These are phyloP conservation scores for Teleiodes luculella DNA, from an alignment of 2,888 invertebrate genomes.

Conservation along the genomic window DNA sequence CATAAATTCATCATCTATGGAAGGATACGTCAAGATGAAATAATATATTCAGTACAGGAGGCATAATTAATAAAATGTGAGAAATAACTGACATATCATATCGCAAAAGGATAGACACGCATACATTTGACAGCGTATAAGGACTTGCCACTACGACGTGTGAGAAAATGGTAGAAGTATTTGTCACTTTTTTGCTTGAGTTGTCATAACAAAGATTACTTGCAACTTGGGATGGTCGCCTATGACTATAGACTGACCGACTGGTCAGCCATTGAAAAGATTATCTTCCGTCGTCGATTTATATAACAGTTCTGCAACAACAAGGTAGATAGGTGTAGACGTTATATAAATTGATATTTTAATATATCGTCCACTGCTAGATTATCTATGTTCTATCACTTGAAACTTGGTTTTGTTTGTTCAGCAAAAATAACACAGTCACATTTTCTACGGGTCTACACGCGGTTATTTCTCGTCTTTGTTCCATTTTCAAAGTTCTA, in stretches of 20 bases:
- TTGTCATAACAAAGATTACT: slow-evolving; percentile 2
- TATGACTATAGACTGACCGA: background rate
- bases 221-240: background rate
- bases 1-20: slow-evolving; percentile 30
- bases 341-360: too few relatives aligned
- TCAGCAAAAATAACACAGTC: too few relatives aligned
- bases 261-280: too few relatives aligned
- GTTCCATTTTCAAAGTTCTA: too few relatives aligned
- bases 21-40: slow-evolving; percentile 28
- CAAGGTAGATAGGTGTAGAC: too few relatives aligned
- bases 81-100: slow-evolving; percentile 65
- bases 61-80: slow-evolving; percentile 61
- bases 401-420: too few relatives aligned
- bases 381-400: too few relatives aligned
- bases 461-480: too few relatives aligned
- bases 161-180: slow-evolving; percentile 27
- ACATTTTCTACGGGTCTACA: too few relatives aligned
- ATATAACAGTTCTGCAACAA: too few relatives aligned
- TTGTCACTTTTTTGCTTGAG: slow-evolving; percentile 13
- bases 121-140: slow-evolving; percentile 34
- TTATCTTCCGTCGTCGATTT: too few relatives aligned
- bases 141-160: slow-evolving; percentile 19
- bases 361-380: too few relatives aligned
- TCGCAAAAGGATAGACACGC: slow-evolving; percentile 34
- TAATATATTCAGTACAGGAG: slow-evolving; percentile 41